These are phyloP conservation scores for Probaryconus sp. DNA, from an alignment of 1,140 invertebrate species.

Conservation along the genomic window DNA sequence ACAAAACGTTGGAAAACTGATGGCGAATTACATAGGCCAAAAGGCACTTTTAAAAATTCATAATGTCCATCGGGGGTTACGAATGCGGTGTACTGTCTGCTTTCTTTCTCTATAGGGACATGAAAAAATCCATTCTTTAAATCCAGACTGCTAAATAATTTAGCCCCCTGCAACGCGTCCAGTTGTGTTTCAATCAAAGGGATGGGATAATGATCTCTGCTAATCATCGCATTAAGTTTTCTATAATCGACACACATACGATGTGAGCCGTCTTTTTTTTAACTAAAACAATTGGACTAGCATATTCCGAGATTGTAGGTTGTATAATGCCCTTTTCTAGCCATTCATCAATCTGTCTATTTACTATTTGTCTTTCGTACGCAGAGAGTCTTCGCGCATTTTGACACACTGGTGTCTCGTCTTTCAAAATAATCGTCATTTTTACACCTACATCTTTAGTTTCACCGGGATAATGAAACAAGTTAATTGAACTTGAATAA, in stretches of 20 bases:
- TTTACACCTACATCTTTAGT: neutral
- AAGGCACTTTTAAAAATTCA: slow-evolving; percentile 14
- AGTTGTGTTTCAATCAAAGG: slow-evolving; percentile 5
- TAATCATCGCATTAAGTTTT: neutral
- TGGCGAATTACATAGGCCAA: slow-evolving; percentile 3
- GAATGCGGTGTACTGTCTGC: slow-evolving; percentile 7
- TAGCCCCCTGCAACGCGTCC: slow-evolving; percentile 1
- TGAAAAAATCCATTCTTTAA: slow-evolving; percentile 13
- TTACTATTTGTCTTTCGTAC: slow-evolving; percentile 1
- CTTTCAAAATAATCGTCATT: slow-evolving; percentile 10
- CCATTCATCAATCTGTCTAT: slow-evolving; percentile 2
- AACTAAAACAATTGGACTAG: neutral
- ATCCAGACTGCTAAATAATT: slow-evolving; percentile 3
- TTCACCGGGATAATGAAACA: too few relatives aligned
- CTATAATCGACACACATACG: neutral
- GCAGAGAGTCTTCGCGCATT: slow-evolving; percentile 10
- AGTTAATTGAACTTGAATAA: too few relatives aligned
- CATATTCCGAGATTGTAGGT: neutral
- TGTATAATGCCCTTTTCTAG: slow-evolving; percentile 4
- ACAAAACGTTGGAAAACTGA: slow-evolving; percentile 10
- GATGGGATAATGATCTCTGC: slow-evolving; percentile 1
- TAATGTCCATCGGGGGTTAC: slow-evolving; percentile 5
- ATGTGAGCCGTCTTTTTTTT: slow-evolving; percentile 2
- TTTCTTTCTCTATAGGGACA: neutral
- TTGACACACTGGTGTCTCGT: slow-evolving; percentile 16